Conservation (phyloP, 2,888 invertebrate species). For the Andrena minutula region DNA sequence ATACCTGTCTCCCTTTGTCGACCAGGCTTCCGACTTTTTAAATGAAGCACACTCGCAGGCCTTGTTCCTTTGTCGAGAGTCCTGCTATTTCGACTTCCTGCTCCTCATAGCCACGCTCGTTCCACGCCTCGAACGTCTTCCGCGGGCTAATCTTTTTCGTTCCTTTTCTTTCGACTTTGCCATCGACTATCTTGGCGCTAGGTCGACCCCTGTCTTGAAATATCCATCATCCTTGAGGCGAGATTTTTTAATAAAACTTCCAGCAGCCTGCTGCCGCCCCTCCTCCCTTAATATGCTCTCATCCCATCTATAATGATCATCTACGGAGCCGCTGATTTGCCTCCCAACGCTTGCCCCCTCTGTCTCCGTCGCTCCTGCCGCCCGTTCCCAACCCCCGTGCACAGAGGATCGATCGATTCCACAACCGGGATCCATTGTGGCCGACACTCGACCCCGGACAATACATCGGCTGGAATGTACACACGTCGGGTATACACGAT, state of each 20-base stretch:
- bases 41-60: not conserved
- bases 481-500: slow-evolving; percentile 61
- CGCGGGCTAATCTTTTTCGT: slow-evolving; percentile 5
- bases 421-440: slow-evolving; percentile 70
- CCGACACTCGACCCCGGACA: slow-evolving; percentile 69
- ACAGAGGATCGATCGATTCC: slow-evolving; percentile 67
- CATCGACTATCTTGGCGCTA: slow-evolving; percentile 54
- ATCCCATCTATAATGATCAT: slow-evolving; percentile 77
- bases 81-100: slow-evolving; percentile 4
- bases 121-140: not conserved
- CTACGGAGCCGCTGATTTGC: slow-evolving; percentile 77
- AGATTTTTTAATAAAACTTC: slow-evolving; percentile 83
- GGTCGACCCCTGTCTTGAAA: slow-evolving; percentile 68
- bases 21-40: not conserved
- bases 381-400: slow-evolving; percentile 11
- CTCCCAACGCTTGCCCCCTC: slow-evolving; percentile 51
- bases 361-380: not conserved
- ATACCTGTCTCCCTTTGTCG: not conserved
- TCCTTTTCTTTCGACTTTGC: slow-evolving; percentile 38
- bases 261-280: slow-evolving; percentile 59
- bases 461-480: slow-evolving; percentile 68
- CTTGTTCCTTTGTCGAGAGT: not conserved
- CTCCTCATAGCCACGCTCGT: slow-evolving; percentile 6
- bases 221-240: slow-evolving; percentile 80
- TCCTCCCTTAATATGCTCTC: slow-evolving; percentile 77